Conservation (phyloP, 2,888 invertebrate genomes). For the Gastrophysa polygoni region DNA sequence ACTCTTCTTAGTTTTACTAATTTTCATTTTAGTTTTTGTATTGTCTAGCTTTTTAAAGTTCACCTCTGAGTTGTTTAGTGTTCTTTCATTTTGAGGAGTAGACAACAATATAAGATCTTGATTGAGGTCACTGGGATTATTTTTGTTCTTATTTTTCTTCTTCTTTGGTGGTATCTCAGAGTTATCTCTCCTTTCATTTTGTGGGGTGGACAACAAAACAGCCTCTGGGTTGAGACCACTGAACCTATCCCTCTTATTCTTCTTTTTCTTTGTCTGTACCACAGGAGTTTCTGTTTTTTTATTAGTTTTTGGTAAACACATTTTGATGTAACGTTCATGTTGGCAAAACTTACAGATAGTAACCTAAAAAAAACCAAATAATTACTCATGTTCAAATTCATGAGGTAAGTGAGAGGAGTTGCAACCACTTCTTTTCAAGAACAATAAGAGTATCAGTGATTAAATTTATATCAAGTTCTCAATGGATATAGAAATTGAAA, state of each 20-base stretch:
- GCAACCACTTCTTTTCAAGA: too few species aligned
- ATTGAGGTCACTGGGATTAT: too few species aligned
- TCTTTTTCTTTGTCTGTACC: constrained; percentile 31
- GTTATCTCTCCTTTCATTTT: neutral
- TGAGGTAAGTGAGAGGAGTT: too few species aligned
- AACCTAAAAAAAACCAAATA: constrained; percentile 38
- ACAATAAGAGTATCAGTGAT: too few species aligned
- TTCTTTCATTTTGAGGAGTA: too few species aligned
- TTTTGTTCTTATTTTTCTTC: too few species aligned
- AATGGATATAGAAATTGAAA: neutral
- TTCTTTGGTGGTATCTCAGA: too few species aligned
- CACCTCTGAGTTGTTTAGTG: too few species aligned
- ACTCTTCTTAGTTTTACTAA: constrained; percentile 4
- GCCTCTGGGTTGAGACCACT: constrained; percentile 54
- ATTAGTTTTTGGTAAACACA: constrained; percentile 31
- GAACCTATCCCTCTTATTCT: constrained; percentile 56
- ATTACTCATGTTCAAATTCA: neutral
- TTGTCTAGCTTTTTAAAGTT: constrained; percentile 1
- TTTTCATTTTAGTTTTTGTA: constrained; percentile 26
- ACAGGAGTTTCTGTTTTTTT: constrained; percentile 7
- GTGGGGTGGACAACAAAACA: constrained; percentile 12
- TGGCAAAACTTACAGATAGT: constrained; percentile 45
- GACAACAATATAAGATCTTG: too few species aligned
- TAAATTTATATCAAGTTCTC: too few species aligned
- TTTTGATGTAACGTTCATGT: constrained; percentile 31